A percentile compares a stretch with the other conserved stretches of the same genome.
Conservation (phyloP, 1,140 invertebrate genomes). For the Monomorium pharaonis region DNA sequence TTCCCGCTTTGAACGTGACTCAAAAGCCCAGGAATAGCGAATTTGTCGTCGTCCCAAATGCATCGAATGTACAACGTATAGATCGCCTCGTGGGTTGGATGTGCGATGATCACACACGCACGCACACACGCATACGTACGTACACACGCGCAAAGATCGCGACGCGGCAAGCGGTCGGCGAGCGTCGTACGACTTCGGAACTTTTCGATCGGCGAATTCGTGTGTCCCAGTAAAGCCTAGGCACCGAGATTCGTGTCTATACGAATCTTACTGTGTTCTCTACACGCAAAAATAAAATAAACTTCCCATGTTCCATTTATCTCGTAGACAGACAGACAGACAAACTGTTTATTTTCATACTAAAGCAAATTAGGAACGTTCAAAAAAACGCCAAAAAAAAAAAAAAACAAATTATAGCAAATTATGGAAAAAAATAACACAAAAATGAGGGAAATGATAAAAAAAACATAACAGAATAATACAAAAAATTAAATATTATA, state of each 20-base stretch:
- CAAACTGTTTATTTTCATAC: too few relatives aligned
- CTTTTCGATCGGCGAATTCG: constrained; percentile 51
- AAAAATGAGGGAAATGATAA: too few relatives aligned
- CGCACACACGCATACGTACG: too few relatives aligned
- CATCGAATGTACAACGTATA: not conserved
- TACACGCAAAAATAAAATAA: constrained; percentile 41
- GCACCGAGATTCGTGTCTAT: constrained; percentile 18
- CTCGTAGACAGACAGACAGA: not conserved
- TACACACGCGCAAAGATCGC: not conserved
- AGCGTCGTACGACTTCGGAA: constrained; percentile 35
- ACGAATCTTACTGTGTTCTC: constrained; percentile 1
- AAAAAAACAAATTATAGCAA: too few relatives aligned
- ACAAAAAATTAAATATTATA: too few relatives aligned
- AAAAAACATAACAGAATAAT: too few relatives aligned
- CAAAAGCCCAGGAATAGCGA: not conserved
- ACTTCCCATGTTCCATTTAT: not conserved
- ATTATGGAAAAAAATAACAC: too few relatives aligned
- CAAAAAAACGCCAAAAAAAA: too few relatives aligned
- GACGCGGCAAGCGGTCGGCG: constrained; percentile 34
- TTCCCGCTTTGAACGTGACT: not conserved
- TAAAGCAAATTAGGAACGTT: too few relatives aligned
- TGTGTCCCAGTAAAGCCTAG: constrained; percentile 42
- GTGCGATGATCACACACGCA: not conserved
- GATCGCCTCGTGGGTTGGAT: not conserved
- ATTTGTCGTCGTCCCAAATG: not conserved